These are phyloP conservation scores for Dryas iulia DNA, from an alignment of 1,140 invertebrate genomes.

Conservation along the genomic window DNA sequence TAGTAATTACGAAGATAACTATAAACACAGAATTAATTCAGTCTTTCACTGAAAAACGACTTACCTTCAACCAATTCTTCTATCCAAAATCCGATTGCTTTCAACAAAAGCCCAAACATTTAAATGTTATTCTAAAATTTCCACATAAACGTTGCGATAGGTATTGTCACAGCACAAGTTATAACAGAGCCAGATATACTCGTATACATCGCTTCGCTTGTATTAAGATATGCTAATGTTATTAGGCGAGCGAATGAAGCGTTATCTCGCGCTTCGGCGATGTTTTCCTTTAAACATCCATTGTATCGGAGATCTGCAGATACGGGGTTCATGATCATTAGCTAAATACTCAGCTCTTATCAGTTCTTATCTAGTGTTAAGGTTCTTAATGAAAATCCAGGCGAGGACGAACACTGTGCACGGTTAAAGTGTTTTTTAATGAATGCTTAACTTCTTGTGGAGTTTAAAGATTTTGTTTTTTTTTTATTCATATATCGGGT, in stretches of 20 bases:
- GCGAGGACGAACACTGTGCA: not conserved
- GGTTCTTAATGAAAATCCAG: constrained; percentile 6
- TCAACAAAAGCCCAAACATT: not conserved
- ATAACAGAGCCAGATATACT: not conserved
- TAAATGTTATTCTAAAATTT: not conserved
- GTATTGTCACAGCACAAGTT: not conserved
- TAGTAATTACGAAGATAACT: too few relatives aligned
- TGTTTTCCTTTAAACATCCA: constrained; percentile 44
- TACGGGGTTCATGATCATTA: constrained; percentile 35
- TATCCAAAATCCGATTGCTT: too few relatives aligned
- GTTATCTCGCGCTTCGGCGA: constrained; percentile 43
- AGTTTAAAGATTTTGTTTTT: constrained; percentile 5
- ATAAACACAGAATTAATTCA: too few relatives aligned
- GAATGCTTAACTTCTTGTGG: not conserved
- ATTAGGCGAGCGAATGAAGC: constrained; percentile 44
- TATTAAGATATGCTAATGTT: constrained; percentile 71
- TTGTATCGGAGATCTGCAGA: constrained; percentile 45
- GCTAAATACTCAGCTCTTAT: constrained; percentile 13
- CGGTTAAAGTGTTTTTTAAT: constrained; percentile 19
- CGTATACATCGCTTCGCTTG: constrained; percentile 17
- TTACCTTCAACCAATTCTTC: too few relatives aligned
- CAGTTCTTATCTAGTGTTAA: not conserved
- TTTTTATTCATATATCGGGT: too few relatives aligned
- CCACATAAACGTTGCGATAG: constrained; percentile 2
- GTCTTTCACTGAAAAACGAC: too few relatives aligned